Evolutionary conservation across 2,797 vertebrate species (phyloP).

Genomic region (Galago senegalensis): DNA sequence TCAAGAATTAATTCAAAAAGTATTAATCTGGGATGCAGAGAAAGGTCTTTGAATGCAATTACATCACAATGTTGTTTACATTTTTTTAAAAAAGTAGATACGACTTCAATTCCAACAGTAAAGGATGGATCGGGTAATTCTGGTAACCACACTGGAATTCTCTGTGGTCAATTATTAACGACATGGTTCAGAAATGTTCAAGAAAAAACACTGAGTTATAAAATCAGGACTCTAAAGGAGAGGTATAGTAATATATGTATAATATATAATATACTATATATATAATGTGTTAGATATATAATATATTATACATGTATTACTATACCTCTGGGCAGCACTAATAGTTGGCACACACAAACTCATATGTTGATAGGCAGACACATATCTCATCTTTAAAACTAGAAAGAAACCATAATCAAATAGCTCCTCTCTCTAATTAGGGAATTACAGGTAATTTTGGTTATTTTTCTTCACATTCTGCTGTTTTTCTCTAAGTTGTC

Average conservation of each 20-base stretch:
- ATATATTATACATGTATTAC: too few relatives aligned
- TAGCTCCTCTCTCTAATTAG: neutral
- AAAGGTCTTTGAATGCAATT: neutral
- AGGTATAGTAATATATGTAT: neutral
- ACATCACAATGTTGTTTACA: neutral
- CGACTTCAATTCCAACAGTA: neutral
- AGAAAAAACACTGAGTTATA: neutral
- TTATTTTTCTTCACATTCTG: neutral
- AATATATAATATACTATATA: too few relatives aligned
- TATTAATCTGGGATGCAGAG: neutral
- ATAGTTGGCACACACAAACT: neutral
- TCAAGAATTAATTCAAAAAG: neutral
- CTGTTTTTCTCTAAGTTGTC: neutral
- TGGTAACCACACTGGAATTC: neutral
- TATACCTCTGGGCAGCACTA: too few relatives aligned
- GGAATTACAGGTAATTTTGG: neutral
- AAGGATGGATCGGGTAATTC: neutral
- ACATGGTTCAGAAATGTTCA: neutral
- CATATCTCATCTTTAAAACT: neutral
- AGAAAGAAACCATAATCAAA: neutral
- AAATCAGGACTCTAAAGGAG: slow-evolving; percentile 20
- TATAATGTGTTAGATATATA: too few relatives aligned
- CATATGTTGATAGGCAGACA: neutral
- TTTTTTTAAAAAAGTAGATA: neutral
- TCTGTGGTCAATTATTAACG: neutral